Evolutionary conservation across 1,140 invertebrate species (phyloP).

Genomic region (Drosophila ogumai): DNA sequence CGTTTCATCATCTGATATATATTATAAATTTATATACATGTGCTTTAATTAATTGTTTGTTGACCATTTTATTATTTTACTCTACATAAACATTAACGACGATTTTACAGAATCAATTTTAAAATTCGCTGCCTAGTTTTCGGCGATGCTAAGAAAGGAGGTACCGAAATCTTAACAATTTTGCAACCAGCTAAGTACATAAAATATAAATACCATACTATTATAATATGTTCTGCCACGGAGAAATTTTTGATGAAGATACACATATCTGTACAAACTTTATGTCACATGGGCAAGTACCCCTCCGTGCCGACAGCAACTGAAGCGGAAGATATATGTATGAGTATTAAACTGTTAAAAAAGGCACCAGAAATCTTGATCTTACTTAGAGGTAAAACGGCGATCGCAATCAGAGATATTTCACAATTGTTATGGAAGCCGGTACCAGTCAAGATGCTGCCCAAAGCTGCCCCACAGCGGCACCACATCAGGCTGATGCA

Average conservation of each 20-base stretch:
- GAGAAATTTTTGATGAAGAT: background rate
- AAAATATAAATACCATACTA: background rate
- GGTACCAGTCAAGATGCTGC: conserved; percentile 43
- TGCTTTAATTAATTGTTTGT: too few species aligned
- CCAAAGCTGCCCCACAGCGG: conserved; percentile 53
- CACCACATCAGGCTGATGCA: conserved; percentile 70
- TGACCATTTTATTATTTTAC: too few species aligned
- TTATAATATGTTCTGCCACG: background rate
- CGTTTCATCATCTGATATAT: background rate
- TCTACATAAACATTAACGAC: background rate
- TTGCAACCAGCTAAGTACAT: background rate
- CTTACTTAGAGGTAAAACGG: conserved; percentile 57
- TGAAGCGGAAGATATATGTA: background rate
- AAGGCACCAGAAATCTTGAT: background rate
- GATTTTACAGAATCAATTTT: background rate
- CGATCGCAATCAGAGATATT: conserved; percentile 41
- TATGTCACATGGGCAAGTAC: conserved; percentile 42
- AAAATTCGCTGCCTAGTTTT: conserved; percentile 9
- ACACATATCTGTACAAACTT: background rate
- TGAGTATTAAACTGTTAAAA: background rate
- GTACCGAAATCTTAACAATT: background rate
- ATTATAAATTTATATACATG: background rate
- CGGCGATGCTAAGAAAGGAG: background rate
- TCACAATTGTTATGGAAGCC: conserved; percentile 54
- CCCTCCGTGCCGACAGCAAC: conserved; percentile 56